These are phyloP conservation scores for Pseudorectes ferrugineus DNA, from an alignment of 2,113 vertebrate species.

Conservation along the genomic window DNA sequence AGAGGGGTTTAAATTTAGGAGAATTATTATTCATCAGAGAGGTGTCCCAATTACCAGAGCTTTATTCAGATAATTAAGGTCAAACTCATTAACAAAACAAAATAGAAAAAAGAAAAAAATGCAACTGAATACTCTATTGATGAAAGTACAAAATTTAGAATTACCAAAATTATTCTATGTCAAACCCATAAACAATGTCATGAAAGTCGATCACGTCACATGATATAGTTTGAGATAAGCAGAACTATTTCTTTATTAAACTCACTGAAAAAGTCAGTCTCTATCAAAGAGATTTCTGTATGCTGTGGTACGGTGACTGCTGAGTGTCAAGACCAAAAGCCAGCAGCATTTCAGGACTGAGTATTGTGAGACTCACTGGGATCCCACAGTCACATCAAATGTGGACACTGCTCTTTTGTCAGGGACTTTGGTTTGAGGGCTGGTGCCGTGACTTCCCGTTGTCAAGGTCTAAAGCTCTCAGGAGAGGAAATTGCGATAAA, in stretches of 20 bases:
- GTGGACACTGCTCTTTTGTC: not conserved
- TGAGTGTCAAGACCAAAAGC: not conserved
- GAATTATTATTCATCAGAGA: not conserved
- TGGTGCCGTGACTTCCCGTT: not conserved
- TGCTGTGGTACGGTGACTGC: not conserved
- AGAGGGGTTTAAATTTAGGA: not conserved
- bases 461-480: not conserved
- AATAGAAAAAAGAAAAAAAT: not conserved
- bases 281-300: not conserved
- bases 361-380: not conserved
- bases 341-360: not conserved
- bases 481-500: not conserved
- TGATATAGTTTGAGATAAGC: not conserved
- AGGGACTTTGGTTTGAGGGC: not conserved
- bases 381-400: accelerated
- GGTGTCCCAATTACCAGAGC: not conserved
- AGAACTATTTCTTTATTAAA: not conserved
- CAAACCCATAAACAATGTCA: not conserved
- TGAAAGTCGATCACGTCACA: not conserved
- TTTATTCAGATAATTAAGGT: conserved; percentile 7
- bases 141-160: not conserved
- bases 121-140: not conserved
- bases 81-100: not conserved
- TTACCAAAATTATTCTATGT: not conserved
- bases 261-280: not conserved